These are phyloP conservation scores for Pantherophis guttatus DNA, from an alignment of 2,113 vertebrate species.

Conservation along the genomic window DNA sequence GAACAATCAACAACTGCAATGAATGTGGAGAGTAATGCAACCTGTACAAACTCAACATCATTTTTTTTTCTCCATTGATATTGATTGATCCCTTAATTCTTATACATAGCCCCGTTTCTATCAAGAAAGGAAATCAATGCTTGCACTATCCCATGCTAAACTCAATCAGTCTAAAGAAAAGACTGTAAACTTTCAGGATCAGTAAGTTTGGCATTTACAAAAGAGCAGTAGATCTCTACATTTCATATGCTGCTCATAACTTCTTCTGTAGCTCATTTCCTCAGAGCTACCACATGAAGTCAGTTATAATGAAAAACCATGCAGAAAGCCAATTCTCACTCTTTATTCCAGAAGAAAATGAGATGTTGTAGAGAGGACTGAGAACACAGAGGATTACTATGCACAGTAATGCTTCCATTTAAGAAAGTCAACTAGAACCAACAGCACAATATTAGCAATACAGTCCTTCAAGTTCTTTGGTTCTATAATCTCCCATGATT, in stretches of 20 bases:
- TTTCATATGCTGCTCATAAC: neutral
- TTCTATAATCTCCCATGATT: no score
- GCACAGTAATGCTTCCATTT: neutral
- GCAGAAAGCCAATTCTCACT: neutral
- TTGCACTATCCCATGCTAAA: neutral
- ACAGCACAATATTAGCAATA: no score
- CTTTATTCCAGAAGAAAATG: neutral
- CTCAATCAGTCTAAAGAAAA: neutral
- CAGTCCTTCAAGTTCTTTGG: no score
- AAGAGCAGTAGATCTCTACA: neutral
- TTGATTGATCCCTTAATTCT: no score
- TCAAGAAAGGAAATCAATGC: neutral
- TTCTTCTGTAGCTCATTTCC: neutral
- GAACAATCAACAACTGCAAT: neutral
- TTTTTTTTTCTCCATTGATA: neutral
- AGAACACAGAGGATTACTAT: neutral
- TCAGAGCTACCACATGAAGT: neutral
- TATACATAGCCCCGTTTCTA: neutral
- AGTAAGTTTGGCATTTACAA: neutral
- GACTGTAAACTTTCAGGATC: neutral
- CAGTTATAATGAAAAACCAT: neutral
- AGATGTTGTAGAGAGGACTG: neutral
- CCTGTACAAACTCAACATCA: neutral
- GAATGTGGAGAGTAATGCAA: neutral
- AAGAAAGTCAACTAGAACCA: neutral